These are phyloP conservation scores for Lysiphlebus fabarum DNA, from an alignment of 1,140 invertebrate species.

Conservation along the genomic window DNA sequence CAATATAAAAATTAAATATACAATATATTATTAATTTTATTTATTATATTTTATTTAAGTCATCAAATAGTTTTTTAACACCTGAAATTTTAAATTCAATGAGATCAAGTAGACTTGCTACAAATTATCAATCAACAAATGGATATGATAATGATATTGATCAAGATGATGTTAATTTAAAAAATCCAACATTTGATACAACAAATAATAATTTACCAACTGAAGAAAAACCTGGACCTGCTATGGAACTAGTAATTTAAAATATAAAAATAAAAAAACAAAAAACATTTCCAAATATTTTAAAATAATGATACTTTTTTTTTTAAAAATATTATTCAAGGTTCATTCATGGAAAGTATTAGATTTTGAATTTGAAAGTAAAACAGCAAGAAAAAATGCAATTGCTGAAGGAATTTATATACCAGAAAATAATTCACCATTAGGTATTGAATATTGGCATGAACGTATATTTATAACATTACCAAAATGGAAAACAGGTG, in stretches of 20 bases:
- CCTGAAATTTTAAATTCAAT: slow-evolving; percentile 13
- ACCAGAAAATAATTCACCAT: slow-evolving; percentile 68
- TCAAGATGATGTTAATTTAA: slow-evolving; percentile 14
- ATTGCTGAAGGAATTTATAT: slow-evolving; percentile 60
- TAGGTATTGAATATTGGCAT: slow-evolving; percentile 68
- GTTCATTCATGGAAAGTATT: slow-evolving; percentile 60
- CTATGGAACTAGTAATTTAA: slow-evolving; percentile 45
- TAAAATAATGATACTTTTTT: too few species aligned
- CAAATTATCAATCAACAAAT: slow-evolving; percentile 10
- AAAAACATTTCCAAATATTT: too few species aligned
- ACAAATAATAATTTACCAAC: slow-evolving; percentile 25
- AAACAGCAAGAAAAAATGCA: slow-evolving; percentile 49
- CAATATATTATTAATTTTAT: neutral
- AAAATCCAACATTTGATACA: slow-evolving; percentile 29
- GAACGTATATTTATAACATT: slow-evolving; percentile 68
- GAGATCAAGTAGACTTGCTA: slow-evolving; percentile 14
- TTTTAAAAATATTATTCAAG: slow-evolving; percentile 33
- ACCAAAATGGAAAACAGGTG: slow-evolving; percentile 78
- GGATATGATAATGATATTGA: slow-evolving; percentile 14
- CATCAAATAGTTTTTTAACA: slow-evolving; percentile 20
- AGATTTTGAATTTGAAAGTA: slow-evolving; percentile 58
- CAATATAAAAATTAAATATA: neutral
- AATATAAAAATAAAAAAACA: neutral
- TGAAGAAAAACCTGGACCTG: slow-evolving; percentile 45
- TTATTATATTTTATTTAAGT: slow-evolving; percentile 9